A percentile compares a stretch with the other conserved stretches of the same genome.
Conservation (phyloP, 1,140 invertebrate genomes). For the Meloidogyne chitwoodi region DNA sequence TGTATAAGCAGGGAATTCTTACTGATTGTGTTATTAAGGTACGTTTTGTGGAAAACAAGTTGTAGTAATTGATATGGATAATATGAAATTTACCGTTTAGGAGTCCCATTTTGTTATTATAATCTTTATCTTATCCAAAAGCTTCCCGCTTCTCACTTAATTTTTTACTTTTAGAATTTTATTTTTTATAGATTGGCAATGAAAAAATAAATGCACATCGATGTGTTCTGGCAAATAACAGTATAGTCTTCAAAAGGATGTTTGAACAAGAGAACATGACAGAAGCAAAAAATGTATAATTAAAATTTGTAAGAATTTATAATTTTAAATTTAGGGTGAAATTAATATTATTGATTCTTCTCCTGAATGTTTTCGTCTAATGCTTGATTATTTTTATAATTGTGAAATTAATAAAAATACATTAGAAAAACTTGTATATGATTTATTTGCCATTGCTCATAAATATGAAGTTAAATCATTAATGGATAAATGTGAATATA, state of each 20-base stretch:
- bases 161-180: too few relatives aligned
- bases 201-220: neutral
- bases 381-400: neutral
- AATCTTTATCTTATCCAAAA: too few relatives aligned
- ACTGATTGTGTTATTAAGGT: too few relatives aligned
- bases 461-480: too few relatives aligned
- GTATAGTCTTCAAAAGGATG: neutral
- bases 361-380: neutral
- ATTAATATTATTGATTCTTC: neutral
- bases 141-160: too few relatives aligned
- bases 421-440: neutral
- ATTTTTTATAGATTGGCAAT: neutral
- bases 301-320: neutral
- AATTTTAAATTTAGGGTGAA: neutral
- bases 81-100: too few relatives aligned
- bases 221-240: neutral
- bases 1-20: too few relatives aligned
- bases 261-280: neutral
- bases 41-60: too few relatives aligned
- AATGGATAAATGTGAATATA: too few relatives aligned
- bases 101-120: too few relatives aligned
- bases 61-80: too few relatives aligned
- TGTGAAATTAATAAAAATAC: neutral
- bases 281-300: neutral
- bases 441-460: too few relatives aligned